Base-by-base conservation (phyloP, 2,113 vertebrate species). In the Pterocles gutturalis region DNA sequence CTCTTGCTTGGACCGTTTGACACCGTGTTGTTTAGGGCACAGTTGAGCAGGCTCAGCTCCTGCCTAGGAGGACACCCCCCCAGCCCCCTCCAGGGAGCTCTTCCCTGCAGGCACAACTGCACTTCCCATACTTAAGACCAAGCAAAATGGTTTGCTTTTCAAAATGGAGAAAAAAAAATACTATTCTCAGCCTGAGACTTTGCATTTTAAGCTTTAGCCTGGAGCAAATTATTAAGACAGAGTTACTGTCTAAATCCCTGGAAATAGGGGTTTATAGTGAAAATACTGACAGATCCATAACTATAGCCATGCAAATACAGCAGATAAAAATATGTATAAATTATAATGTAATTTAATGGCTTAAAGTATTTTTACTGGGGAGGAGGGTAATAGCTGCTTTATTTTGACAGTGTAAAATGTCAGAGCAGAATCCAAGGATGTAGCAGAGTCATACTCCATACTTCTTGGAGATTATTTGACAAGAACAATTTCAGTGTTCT, bases 401-500 rank as follows among this genome's bases (percentile, higher is more conserved):
- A 96, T 97, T 97, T 98, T 97, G 96, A 95, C 96, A 97, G 94
- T 86, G 67, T 88, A 91, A 94, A 96, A 96, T 95, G 89, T 97
- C 94, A 95, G 89, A 95, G 96, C 83, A 87, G 91, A 93, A 96
- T 89, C 76, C 88, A 36, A 69, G 80, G 89, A 94, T 93, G 90
- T 89, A 95, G 95, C 90, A 94, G 90, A 96, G 92, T 83, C 96
- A 95, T 72, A 96, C 83, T 94, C 85, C n/a, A 77, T 94, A 86
- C 80, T 93, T 96, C 96, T 94, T 87, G 81, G 81, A 95, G 96
- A 94, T 97, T 96, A 96, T 94, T 96, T 97, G 97, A 97, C 97
- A 98, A 97, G 97, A 96, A 96, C 96, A 96, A 97, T 97, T 98
- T 96, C 91, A 81, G 92, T 97, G 97, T 92, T 97, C 97, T 96